These are phyloP conservation scores for Nesogale talazaci DNA, from an alignment of 2,113 vertebrate species.

Conservation along the genomic window DNA sequence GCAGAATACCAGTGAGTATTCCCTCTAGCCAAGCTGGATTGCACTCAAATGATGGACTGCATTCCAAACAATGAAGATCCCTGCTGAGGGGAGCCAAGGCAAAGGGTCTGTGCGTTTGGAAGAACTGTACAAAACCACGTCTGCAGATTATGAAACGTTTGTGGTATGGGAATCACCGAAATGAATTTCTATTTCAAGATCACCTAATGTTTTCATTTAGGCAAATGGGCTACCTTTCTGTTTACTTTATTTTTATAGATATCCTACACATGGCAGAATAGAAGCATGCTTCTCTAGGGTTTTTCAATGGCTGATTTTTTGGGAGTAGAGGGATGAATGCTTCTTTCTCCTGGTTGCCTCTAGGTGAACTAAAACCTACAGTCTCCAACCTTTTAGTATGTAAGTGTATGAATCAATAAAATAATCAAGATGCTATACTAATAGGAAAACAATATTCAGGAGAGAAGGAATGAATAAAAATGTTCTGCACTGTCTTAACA, in stretches of 20 bases:
- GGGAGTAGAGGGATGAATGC: neutral
- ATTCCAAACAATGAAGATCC: neutral
- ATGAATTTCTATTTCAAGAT: neutral
- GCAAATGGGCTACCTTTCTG: neutral
- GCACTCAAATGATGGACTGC: neutral
- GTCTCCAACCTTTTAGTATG: no score
- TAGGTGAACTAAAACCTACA: neutral
- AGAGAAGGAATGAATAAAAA: no score
- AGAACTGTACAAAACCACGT: neutral
- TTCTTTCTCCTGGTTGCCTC: neutral
- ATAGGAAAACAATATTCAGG: no score
- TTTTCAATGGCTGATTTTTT: neutral
- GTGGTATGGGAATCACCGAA: neutral
- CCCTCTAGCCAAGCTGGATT: no score
- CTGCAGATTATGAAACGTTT: neutral
- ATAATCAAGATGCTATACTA: no score
- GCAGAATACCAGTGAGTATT: fast-evolving
- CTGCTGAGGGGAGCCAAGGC: neutral
- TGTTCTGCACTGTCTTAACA: no score
- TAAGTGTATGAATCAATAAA: neutral
- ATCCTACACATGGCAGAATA: neutral
- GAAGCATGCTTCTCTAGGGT: neutral
- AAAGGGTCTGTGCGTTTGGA: neutral
- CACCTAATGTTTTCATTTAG: neutral
- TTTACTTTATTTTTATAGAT: neutral